Base-by-base conservation (phyloP, 2,797 vertebrate species). In the Neoniphon sammara region DNA sequence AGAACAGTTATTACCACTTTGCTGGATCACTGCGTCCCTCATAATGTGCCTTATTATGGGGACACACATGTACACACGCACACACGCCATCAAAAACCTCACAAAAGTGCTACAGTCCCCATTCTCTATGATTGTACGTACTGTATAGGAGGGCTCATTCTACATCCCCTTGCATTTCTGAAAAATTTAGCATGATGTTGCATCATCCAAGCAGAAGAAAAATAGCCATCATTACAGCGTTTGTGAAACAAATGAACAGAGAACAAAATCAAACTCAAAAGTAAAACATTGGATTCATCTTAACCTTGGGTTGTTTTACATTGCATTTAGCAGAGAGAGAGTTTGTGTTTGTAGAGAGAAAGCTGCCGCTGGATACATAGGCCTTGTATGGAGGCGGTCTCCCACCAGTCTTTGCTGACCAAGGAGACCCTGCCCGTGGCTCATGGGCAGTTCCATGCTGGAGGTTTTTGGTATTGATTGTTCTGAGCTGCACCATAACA, bases 401-500 rank as follows among this genome's bases (percentile, higher is more conserved):
- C 82, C 86, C 21, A 73, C 87, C 27, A 83, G 82, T 76, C 77
- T 86, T 82, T 66, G 66, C 81, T 80, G 77, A 87, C 74, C 44
- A 31, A 63, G 80, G 83, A 87, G 82, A 82, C 84, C 84, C 85
- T 85, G 80, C 89, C 88, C 62, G 15, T 83, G 84, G 86, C 85
- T 87, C 56, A 83, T 87, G 86, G 91, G 86, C 89, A 88, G 86
- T 83, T 88, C 87, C 79, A 79, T 7, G 78, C 89, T 88, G 87
- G 87, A 91, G 88, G 83, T 91, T 92, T 93, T 93, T 91, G 90
- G 89, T 92, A 91, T 92, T 57, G 85, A 90, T 91, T 91, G 83
- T 91, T 91, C 79, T 53, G 84, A 87, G 87, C 88, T 78, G 88
- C 89, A 90, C 86, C 82, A 78, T 85, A 77, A 79, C n/a, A 87